Conservation (phyloP, 2,888 invertebrate genomes). For the Chrysopilus asiliformis region DNA sequence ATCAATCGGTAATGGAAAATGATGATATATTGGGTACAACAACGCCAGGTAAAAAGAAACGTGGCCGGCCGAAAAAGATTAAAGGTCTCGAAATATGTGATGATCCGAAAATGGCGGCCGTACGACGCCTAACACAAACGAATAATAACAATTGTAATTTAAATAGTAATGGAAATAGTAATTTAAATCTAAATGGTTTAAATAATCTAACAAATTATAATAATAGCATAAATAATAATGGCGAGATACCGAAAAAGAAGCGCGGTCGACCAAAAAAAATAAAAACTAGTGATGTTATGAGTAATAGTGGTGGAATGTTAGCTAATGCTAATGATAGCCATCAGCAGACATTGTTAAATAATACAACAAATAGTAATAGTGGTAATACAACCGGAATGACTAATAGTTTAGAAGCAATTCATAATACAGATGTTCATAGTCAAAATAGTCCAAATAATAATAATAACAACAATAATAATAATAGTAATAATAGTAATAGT, state of each 20-base stretch:
- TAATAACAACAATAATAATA: slow-evolving; percentile 11
- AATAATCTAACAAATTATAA: slow-evolving; percentile 5
- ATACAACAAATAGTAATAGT: slow-evolving; percentile 1
- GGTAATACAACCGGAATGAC: slow-evolving; percentile 7
- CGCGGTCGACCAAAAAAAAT: slow-evolving; percentile 80
- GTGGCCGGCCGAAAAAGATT: slow-evolving; percentile 75
- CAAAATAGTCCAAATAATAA: slow-evolving; percentile 8
- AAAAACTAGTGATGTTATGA: slow-evolving; percentile 45
- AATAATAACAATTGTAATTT: slow-evolving; percentile 1
- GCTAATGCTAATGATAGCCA: slow-evolving; percentile 24
- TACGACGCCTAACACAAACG: slow-evolving; percentile 23
- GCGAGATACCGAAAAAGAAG: slow-evolving; percentile 70
- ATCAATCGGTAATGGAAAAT: no score
- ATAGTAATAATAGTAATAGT: slow-evolving; percentile 22
- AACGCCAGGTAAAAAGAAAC: slow-evolving; percentile 66
- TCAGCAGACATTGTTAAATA: slow-evolving; percentile 13
- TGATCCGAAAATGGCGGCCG: slow-evolving; percentile 34
- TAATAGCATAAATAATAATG: slow-evolving; percentile 14
- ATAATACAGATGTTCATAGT: slow-evolving; percentile 7
- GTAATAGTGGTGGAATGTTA: slow-evolving; percentile 39
- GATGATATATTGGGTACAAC: slow-evolving; percentile 6
- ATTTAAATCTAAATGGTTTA: not conserved
- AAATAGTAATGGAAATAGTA: slow-evolving; percentile 5
- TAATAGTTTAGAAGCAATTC: slow-evolving; percentile 8
- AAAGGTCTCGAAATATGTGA: slow-evolving; percentile 20